Evolutionary conservation across 2,113 vertebrate genomes (phyloP), one percentile per base, ranked within the genome.

Genomic region (Chaenocephalus aceratus): DNA sequence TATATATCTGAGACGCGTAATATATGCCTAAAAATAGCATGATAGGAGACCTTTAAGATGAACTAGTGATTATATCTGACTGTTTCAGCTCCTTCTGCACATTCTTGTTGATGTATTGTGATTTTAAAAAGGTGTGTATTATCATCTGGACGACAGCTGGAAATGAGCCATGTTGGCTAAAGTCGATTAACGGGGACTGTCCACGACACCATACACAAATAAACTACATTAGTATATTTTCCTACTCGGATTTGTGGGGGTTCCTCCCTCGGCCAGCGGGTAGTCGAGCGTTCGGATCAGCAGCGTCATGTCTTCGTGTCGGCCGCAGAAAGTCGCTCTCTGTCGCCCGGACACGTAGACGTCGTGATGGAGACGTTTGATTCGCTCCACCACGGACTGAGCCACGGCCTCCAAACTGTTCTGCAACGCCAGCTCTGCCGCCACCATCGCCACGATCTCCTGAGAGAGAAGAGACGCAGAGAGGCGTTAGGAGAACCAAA

Each of bases 391-490:
- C 86, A 99, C 98, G 0, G 97, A 97, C 93, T 99, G 98, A 18
- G 98, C 97, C 78, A 96, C 97, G 0, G 95, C 95, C 57, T 98
- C 97, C 90, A 99, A 93, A 0, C 92, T 97, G 0, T 85, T 96
- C 94, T 99, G 98, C 94, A 96, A 97, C 80, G 96, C 97, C 87
- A 99, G 96, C 91, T 99, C 98, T 0, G 98, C 98, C 60, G 97
- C 97, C 72, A 99, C 99, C 96, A 99, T 99, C 58, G 98, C 97
- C 34, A 98, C 97, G 0, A 99, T 97, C 82, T 99, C 97, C 98
- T 99, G 36, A 73, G 11, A 64, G 7, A 34, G 21, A 48, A 56
- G 53, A 60, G 4, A 3, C 44, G 13, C 36, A 62, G 15, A 59
- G 0, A 41, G 59, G 54, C 18, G 57, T 5, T 45, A 26, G 30